These are phyloP conservation scores for Anguilla japonica DNA, from an alignment of 2,113 vertebrate genomes.

Conservation along the genomic window DNA sequence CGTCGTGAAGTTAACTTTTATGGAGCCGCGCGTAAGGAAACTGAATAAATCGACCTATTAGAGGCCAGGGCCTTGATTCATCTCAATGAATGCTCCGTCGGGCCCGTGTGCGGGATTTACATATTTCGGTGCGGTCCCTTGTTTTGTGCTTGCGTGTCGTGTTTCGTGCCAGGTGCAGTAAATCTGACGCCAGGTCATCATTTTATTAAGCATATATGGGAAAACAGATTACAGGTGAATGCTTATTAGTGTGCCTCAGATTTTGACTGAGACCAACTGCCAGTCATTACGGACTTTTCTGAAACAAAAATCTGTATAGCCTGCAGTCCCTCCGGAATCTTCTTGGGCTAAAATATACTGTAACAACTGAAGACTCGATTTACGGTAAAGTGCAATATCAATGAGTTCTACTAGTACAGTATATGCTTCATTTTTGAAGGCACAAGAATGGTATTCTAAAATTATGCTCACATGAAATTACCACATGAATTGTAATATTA, in stretches of 20 bases:
- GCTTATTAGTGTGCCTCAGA: not conserved
- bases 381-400: not conserved
- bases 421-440: no score
- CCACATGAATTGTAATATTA: no score
- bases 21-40: constrained; percentile 33
- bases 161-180: not conserved
- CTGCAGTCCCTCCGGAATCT: not conserved
- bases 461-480: not conserved
- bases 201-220: not conserved
- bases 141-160: not conserved
- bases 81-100: constrained; percentile 14
- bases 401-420: not conserved
- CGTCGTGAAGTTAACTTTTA: constrained; percentile 48
- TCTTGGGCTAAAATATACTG: not conserved
- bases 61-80: constrained; percentile 26
- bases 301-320: not conserved
- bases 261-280: constrained; percentile 3
- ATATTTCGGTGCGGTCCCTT: not conserved
- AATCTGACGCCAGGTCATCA: not conserved
- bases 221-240: not conserved
- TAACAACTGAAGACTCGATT: not conserved
- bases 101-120: not conserved
- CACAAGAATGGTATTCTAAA: no score
- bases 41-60: constrained; percentile 33
- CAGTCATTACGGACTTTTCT: not conserved